Conservation (phyloP, 2,797 vertebrate genomes). For the Rousettus madagascariensis region DNA sequence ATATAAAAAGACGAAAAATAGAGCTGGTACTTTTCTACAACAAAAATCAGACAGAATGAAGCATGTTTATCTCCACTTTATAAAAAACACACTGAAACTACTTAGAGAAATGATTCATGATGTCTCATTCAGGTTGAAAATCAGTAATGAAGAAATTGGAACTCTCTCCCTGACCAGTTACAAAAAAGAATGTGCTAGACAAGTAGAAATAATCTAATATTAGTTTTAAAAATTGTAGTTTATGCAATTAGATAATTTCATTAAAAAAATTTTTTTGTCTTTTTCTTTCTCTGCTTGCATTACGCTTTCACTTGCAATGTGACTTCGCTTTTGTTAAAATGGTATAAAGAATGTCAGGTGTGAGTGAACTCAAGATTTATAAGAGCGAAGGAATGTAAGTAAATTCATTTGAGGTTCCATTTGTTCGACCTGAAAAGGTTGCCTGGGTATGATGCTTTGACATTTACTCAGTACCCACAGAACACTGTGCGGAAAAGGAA, state of each 20-base stretch:
- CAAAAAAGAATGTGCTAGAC: not conserved
- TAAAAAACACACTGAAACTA: not conserved
- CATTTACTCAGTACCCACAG: conserved; percentile 68
- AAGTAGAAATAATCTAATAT: not conserved
- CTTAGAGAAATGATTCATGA: not conserved
- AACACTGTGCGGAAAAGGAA: not conserved
- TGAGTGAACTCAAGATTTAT: conserved; percentile 67
- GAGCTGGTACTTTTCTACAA: conserved; percentile 69
- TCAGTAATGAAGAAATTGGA: not conserved
- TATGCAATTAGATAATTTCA: not conserved
- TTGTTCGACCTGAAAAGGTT: conserved; percentile 71
- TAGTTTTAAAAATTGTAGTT: not conserved
- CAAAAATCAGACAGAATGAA: conserved; percentile 61
- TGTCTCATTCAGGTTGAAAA: not conserved
- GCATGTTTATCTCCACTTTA: conserved; percentile 57
- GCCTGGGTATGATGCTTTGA: conserved; percentile 60
- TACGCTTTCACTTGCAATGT: conserved; percentile 8
- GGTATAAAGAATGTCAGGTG: conserved; percentile 55
- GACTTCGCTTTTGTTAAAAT: conserved; percentile 66
- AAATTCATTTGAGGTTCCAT: conserved; percentile 75
- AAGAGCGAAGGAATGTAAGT: conserved; percentile 65
- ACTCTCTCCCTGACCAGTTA: not conserved
- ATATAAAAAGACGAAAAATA: conserved; percentile 65
- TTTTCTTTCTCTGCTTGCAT: not conserved
- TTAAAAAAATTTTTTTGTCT: not conserved